Base-by-base conservation (phyloP, 2,888 invertebrate species). In the Steinernema hermaphroditum region DNA sequence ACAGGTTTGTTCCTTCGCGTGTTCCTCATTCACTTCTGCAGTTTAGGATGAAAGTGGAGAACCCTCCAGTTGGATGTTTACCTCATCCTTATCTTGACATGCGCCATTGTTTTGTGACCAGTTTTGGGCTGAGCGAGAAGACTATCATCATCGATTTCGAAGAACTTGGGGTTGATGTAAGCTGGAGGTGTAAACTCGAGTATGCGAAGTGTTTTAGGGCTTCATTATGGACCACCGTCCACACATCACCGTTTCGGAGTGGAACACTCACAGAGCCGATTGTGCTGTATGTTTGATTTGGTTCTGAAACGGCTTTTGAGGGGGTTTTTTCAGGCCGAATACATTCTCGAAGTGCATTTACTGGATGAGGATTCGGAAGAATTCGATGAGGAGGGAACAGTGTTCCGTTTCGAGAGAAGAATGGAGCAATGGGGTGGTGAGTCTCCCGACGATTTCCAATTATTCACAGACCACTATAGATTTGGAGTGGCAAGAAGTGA, bases 341-440 rank as follows among this genome's bases (percentile, higher is more conserved):
- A 62, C 32, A 32, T 14, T 12, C 34, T 62, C 12, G 32, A 62
- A 6, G 62, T 32, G 29, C 32, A 19, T 12, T 19, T 62, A 2
- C 32, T 62, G 32, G 62, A 62, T n/a, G 62, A 62, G 34, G 62
- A 62, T 14, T 62, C 62, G 8, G 29, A 8, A 4, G 62, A 62
- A 32, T 32, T 62, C 6, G 16, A 46, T n/a, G 46, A 46, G 4
- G 46, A 46, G 22, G 4, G 6, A 2, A 46, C 46, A 6, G 16
- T 19, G 1, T 29, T 62, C 62, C 27, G n/a, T 29, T 62, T 29
- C 34, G 32, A n/a, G 1, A 22, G 62, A 16, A 9, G 4, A 1
- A 62, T 62, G 62, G 32, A 32, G 1, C 73, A 73, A 72, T 73
- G 73, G 73, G 70, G 72, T 19, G 54, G 73, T 73, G 22, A 9